These are phyloP conservation scores for Threskiornis aethiopicus DNA, from an alignment of 2,797 vertebrate species.

Conservation along the genomic window DNA sequence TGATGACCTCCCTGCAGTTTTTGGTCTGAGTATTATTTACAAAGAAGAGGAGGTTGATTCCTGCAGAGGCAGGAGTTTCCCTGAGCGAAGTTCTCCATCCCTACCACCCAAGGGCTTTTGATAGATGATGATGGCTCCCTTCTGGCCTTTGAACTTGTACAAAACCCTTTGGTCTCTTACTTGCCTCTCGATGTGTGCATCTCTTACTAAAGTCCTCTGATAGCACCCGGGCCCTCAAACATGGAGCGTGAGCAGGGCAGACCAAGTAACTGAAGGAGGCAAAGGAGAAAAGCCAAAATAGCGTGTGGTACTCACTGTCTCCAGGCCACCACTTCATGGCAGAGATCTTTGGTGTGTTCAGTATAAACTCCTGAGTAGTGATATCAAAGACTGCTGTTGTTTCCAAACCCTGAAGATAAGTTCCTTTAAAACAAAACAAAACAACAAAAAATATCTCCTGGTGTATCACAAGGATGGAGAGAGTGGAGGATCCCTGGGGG, in stretches of 20 bases:
- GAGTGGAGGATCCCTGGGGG: neutral
- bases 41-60: neutral
- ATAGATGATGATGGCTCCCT: neutral
- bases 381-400: conserved; percentile 77
- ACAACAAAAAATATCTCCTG: neutral
- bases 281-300: neutral
- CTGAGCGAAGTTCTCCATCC: neutral
- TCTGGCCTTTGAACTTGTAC: neutral
- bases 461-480: neutral
- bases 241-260: neutral
- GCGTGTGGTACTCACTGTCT: conserved; percentile 74
- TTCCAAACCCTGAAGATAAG: conserved; percentile 79
- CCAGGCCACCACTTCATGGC: conserved; percentile 85
- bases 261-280: neutral
- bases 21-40: neutral
- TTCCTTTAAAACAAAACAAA: conserved; percentile 62
- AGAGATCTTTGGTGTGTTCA: conserved; percentile 78
- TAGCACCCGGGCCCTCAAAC: neutral
- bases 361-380: conserved; percentile 76
- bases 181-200: neutral
- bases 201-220: neutral
- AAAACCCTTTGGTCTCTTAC: neutral
- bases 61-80: neutral
- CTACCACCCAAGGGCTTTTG: neutral
- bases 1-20: neutral